These are phyloP conservation scores for Idris sp. DNA, from an alignment of 1,140 invertebrate species.

Conservation along the genomic window DNA sequence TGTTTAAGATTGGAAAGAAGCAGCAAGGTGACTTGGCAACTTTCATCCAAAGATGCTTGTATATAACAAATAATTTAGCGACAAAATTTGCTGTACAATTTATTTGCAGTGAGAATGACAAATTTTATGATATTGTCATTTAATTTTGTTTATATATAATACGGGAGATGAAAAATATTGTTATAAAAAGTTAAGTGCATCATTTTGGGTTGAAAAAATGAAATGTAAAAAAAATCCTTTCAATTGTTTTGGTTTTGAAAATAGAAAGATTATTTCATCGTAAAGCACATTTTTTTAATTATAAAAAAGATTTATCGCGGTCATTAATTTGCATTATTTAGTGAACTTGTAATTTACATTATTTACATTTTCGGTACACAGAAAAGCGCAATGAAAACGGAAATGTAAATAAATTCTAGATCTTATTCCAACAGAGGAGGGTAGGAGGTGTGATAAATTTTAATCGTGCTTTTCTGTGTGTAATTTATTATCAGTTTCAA, in stretches of 20 bases:
- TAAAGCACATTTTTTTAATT: constrained; percentile 9
- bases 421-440: background rate
- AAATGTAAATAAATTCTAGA: constrained; percentile 16
- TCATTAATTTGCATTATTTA: constrained; percentile 9
- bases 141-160: too few species aligned
- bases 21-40: too few species aligned
- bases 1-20: background rate
- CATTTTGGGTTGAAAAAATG: too few species aligned
- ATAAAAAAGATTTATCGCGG: constrained; percentile 26
- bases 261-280: background rate
- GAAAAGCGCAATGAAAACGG: constrained; percentile 6
- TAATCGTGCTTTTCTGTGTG: background rate
- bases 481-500: constrained; percentile 23
- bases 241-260: too few species aligned
- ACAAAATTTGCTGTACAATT: too few species aligned
- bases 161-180: too few species aligned
- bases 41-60: too few species aligned
- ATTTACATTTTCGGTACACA: constrained; percentile 15
- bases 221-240: too few species aligned
- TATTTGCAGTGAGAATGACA: too few species aligned
- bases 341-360: constrained; percentile 13
- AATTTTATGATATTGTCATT: too few species aligned
- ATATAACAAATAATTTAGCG: too few species aligned
- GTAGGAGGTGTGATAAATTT: constrained; percentile 9
- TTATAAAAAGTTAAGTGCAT: too few species aligned